A percentile compares a stretch with the other conserved stretches of the same genome.
phyloP scores from a whole-genome alignment of 2,113 vertebrate genomes.

The Suncus etruscus region DNA sequence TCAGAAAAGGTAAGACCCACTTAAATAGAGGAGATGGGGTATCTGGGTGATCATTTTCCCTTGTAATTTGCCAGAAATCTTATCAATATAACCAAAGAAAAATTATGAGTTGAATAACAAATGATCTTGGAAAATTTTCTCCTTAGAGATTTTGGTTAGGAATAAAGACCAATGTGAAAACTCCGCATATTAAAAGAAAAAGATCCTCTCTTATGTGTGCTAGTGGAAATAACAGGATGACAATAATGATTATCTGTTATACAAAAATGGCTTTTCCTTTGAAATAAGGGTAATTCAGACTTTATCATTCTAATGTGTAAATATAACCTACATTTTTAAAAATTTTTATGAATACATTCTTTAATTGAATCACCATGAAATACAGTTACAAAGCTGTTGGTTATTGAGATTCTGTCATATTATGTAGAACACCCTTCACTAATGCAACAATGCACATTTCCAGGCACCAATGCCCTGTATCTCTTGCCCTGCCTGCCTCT shows the following conservation, averaged over 20 bases:
- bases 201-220: not conserved
- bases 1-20: not conserved
- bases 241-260: not conserved
- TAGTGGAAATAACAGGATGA: not conserved
- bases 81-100: constrained; percentile 19
- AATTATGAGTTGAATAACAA: constrained; percentile 18
- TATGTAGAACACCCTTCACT: too few species aligned
- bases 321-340: constrained; percentile 6
- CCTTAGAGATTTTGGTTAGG: constrained; percentile 44
- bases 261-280: not conserved
- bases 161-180: constrained; percentile 14
- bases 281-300: constrained; percentile 34
- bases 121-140: constrained; percentile 31
- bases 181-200: not conserved
- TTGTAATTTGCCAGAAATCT: not conserved
- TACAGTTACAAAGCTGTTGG: too few species aligned
- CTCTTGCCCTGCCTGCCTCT: too few species aligned
- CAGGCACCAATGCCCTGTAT: too few species aligned
- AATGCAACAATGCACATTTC: too few species aligned
- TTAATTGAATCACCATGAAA: too few species aligned
- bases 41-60: not conserved
- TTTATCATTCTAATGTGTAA: constrained; percentile 35
- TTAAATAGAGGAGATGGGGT: not conserved
- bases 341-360: not conserved
- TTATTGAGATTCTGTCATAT: too few species aligned